Percentiles rank a stretch among this genome's conserved stretches.
Evolutionary conservation across 2,797 vertebrate genomes (phyloP).

Genomic region (Pseudomugil gertrudae): DNA sequence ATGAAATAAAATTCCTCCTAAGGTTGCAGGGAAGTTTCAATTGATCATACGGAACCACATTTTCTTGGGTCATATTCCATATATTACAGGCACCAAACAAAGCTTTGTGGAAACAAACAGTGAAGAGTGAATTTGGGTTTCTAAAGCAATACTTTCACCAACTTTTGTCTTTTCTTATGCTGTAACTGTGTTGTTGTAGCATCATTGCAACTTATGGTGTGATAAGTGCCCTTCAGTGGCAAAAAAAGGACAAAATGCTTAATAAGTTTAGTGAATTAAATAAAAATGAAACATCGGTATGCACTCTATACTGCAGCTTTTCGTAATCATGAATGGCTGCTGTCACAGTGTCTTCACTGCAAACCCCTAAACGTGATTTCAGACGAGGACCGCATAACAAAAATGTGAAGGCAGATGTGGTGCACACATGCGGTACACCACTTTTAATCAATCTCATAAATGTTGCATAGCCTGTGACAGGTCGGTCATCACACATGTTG

Average conservation of each 20-base stretch:
- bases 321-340: background rate
- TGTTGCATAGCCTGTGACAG: background rate
- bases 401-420: background rate
- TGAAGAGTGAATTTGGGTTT: background rate
- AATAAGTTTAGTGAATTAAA: background rate
- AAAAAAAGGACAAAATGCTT: conserved; percentile 4
- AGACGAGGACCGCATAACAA: background rate
- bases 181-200: conserved; percentile 4
- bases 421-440: background rate
- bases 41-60: background rate
- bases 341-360: background rate
- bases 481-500: background rate
- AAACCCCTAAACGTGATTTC: background rate
- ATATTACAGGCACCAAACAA: background rate
- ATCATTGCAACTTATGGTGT: conserved; percentile 5
- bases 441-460: conserved; percentile 13
- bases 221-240: conserved; percentile 2
- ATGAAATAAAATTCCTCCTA: background rate
- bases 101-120: background rate
- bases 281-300: conserved; percentile 3
- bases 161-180: conserved; percentile 11
- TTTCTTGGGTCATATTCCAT: background rate
- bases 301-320: conserved; percentile 1
- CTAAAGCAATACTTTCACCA: conserved; percentile 14
- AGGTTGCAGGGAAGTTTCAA: background rate